These are phyloP conservation scores for Montifringilla adamsi DNA, from an alignment of 2,113 vertebrate genomes.

Conservation along the genomic window DNA sequence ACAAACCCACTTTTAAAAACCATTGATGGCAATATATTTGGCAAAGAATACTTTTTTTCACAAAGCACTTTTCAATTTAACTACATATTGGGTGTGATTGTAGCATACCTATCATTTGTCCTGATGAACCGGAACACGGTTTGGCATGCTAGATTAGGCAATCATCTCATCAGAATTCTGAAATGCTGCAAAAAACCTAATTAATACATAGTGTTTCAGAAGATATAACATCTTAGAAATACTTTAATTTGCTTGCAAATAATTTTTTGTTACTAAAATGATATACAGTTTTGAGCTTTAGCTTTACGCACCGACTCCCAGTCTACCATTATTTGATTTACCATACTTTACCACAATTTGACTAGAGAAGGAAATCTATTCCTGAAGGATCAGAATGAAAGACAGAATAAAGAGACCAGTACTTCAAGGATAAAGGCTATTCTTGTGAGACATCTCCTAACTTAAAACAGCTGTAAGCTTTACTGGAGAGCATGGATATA, in stretches of 20 bases:
- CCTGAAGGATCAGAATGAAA: neutral
- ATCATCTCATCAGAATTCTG: neutral
- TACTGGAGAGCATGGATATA: neutral
- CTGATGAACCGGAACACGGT: neutral
- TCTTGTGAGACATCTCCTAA: neutral
- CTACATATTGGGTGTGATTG: neutral
- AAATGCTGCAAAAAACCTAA: neutral
- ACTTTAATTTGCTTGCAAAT: neutral
- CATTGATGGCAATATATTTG: neutral
- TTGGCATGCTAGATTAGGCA: neutral
- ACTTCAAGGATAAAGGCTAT: neutral
- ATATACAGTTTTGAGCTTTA: neutral
- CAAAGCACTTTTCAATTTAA: neutral
- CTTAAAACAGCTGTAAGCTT: neutral
- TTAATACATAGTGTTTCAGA: neutral
- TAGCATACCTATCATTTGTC: neutral
- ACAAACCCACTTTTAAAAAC: neutral
- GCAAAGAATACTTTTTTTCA: neutral
- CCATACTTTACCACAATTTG: neutral
- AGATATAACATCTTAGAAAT: neutral
- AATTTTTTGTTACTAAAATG: neutral
- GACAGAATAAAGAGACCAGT: neutral
- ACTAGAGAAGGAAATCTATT: neutral
- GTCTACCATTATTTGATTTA: neutral
- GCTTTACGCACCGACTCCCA: neutral